Percentiles rank a stretch among this genome's conserved stretches.
phyloP scores from a whole-genome alignment of 2,888 invertebrate genomes.

The Spodoptera picta region DNA sequence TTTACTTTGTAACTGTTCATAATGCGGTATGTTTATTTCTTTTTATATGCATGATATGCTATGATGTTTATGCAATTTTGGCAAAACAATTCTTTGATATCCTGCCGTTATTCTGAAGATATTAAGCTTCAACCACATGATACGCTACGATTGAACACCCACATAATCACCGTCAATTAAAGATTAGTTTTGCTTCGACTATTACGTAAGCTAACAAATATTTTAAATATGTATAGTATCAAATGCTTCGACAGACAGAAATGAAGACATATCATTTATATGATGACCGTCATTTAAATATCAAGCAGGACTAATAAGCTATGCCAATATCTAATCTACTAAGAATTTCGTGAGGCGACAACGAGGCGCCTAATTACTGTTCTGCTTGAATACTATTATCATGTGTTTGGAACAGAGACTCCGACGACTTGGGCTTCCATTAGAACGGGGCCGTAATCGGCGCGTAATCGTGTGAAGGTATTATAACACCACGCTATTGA shows the following conservation, averaged over 20 bases:
- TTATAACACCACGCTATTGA: constrained; percentile 78
- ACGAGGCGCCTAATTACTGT: constrained; percentile 47
- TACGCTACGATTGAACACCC: constrained; percentile 13
- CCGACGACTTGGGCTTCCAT: constrained; percentile 66
- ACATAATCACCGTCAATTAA: constrained; percentile 38
- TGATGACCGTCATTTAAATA: constrained; percentile 33
- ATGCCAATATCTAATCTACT: constrained; percentile 44
- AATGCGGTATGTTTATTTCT: constrained; percentile 20
- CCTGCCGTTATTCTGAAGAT: constrained; percentile 8
- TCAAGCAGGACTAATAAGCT: constrained; percentile 25
- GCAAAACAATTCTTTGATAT: constrained; percentile 12
- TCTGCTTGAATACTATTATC: constrained; percentile 47
- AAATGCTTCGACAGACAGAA: constrained; percentile 19
- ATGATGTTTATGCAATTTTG: constrained; percentile 1
- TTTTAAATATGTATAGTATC: constrained; percentile 37
- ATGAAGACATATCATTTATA: constrained; percentile 26
- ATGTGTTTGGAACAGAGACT: constrained; percentile 44
- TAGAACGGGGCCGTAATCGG: constrained; percentile 72
- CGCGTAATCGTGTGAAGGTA: constrained; percentile 82
- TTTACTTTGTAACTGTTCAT: constrained; percentile 11
- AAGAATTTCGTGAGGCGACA: constrained; percentile 48
- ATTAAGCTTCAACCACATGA: constrained; percentile 7
- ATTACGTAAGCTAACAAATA: constrained; percentile 42
- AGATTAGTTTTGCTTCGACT: constrained; percentile 40
- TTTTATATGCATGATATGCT: constrained; percentile 11